Evolutionary conservation across 2,797 vertebrate genomes (phyloP), one percentile per base, ranked within the genome.

Genomic region (Neosilurus hyrtlii): DNA sequence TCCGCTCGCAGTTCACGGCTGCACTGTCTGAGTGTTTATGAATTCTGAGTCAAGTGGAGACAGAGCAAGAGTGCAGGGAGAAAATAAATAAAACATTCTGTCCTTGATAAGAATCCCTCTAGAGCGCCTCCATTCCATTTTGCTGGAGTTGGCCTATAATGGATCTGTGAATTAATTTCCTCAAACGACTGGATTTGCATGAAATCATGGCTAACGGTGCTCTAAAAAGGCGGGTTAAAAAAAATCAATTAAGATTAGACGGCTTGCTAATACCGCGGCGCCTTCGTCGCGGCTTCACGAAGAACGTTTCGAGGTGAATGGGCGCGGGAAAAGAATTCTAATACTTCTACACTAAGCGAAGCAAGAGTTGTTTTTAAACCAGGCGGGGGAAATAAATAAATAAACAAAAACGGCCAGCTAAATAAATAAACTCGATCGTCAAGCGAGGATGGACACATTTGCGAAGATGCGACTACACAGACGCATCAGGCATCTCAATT

Each of bases 11-110:
- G 86, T 70, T 70, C 82, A 86, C 86, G 86, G 80, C 80, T 52
- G 59, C 76, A 82, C 80, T 75, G 84, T 79, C 88, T 90, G 88
- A 73, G 22, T 84, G 87, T 90, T 90, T 84, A 90, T 88, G 83
- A 89, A 92, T 90, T 89, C 88, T 0, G 24, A 76, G 51, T 80
- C 59, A 86, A 82, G 84, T 43, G 83, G 78, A 86, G 72, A 54
- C 57, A 84, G 75, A 52, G 35, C 66, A 43, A 8, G n/a, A 63
- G 76, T 51, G 37, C 16, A 35, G 52, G 52, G 30, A 65, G 51
- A 87, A 85, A 86, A 83, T 20, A 37, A 85, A 82, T 82, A 82
- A 83, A 83, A 82, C 71, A 82, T 80, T 80, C 71, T 35, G n/a
- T 82, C 71, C 79, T 82, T 78, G 70, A 84, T 72, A 83, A 82